Percentiles rank a stretch among this genome's conserved stretches.
Evolutionary conservation across 2,888 invertebrate genomes (phyloP).

Genomic region (Andricus curvator): DNA sequence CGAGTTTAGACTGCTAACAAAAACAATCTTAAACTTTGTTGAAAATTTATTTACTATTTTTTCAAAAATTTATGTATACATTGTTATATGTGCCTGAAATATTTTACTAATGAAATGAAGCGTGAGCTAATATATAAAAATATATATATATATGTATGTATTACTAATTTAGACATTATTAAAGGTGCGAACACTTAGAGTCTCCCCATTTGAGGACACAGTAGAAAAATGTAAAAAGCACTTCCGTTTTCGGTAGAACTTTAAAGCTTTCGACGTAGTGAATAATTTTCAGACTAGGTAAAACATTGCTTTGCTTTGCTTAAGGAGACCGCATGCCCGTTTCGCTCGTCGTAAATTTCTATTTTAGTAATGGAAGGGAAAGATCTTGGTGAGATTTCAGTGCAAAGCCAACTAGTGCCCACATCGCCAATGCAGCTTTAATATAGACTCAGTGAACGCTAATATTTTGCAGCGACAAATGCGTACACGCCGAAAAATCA

Average conservation of each 20-base stretch:
- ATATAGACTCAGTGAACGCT: not conserved
- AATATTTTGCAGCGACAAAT: not conserved
- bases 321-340: not conserved
- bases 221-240: not conserved
- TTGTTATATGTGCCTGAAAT: too few species aligned
- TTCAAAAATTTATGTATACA: too few species aligned
- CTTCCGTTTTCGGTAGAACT: not conserved
- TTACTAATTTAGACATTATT: not conserved
- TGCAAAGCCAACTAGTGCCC: not conserved
- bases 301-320: not conserved
- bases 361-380: not conserved
- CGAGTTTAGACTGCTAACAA: too few species aligned
- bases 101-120: too few species aligned
- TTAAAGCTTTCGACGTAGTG: not conserved
- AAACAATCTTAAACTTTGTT: too few species aligned
- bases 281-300: not conserved
- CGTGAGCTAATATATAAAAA: too few species aligned
- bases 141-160: too few species aligned
- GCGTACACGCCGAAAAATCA: not conserved
- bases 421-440: not conserved
- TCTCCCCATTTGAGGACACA: not conserved
- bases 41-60: too few species aligned
- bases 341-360: constrained; percentile 7
- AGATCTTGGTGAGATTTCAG: not conserved
- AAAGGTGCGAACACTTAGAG: not conserved